phyloP scores from a whole-genome alignment of 2,888 invertebrate genomes.

The Pristionchus entomophagus region DNA sequence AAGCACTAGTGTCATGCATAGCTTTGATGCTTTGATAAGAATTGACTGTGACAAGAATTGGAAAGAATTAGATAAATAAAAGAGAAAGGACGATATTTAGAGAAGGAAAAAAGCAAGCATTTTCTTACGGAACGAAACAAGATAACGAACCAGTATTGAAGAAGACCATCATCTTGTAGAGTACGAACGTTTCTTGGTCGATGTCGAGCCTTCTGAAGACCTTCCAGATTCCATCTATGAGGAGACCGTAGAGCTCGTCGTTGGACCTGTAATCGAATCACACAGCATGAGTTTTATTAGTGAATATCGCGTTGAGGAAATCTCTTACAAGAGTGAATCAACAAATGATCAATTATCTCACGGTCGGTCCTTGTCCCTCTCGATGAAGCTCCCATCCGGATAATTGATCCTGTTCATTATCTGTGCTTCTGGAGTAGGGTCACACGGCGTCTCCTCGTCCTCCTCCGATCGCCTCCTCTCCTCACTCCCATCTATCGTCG shows the following conservation, averaged over 20 bases:
- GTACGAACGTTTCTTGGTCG: slow-evolving; percentile 61
- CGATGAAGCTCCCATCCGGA: slow-evolving; percentile 67
- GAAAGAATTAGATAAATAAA: no score
- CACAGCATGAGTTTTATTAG: not conserved
- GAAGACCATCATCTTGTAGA: slow-evolving; percentile 66
- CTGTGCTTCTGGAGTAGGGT: slow-evolving; percentile 52
- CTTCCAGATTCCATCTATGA: slow-evolving; percentile 65
- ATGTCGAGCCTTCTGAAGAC: slow-evolving; percentile 60
- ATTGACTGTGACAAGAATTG: no score
- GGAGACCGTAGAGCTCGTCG: slow-evolving; percentile 63
- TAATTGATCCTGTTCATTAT: slow-evolving; percentile 58
- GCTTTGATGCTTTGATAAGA: no score
- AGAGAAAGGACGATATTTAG: no score
- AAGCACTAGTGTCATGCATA: no score
- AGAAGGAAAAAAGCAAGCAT: no score
- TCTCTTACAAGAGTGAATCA: not conserved
- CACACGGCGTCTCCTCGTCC: slow-evolving; percentile 55
- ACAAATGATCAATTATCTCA: slow-evolving; percentile 38
- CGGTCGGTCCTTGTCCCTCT: slow-evolving; percentile 54
- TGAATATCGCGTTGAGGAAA: not conserved
- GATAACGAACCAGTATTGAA: slow-evolving; percentile 62
- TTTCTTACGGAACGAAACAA: not conserved
- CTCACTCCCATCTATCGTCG: no score
- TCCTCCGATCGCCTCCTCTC: not conserved
- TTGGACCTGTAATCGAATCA: slow-evolving; percentile 47